These are phyloP conservation scores for Hypocryptadius cinnamomeus DNA, from an alignment of 2,113 vertebrate species.

Conservation along the genomic window DNA sequence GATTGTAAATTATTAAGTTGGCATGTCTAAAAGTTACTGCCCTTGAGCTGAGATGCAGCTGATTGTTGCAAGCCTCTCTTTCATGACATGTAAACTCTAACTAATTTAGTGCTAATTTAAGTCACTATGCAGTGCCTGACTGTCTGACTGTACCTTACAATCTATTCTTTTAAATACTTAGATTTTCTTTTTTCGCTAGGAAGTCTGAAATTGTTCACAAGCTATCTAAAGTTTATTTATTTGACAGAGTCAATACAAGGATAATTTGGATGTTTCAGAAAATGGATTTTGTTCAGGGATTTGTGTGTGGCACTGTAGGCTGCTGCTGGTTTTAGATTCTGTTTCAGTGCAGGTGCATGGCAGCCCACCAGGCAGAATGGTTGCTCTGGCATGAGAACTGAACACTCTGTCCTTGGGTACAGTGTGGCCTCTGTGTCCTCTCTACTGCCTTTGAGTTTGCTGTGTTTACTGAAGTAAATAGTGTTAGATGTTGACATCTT, in stretches of 20 bases:
- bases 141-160: background rate
- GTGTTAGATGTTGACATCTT: background rate
- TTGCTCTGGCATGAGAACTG: background rate
- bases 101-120: background rate
- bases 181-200: background rate
- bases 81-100: background rate
- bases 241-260: background rate
- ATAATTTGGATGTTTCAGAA: background rate
- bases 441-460: background rate
- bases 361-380: background rate
- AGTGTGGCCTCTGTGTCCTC: background rate
- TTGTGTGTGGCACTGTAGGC: background rate
- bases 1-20: slow-evolving; percentile 33
- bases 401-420: background rate
- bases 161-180: background rate
- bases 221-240: background rate
- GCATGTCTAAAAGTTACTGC: slow-evolving; percentile 4
- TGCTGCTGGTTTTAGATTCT: background rate
- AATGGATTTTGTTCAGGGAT: background rate
- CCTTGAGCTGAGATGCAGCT: background rate
- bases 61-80: background rate
- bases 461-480: background rate
- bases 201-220: background rate
- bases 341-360: background rate
- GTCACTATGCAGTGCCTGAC: background rate